A percentile compares a stretch with the other conserved stretches of the same genome.
Conservation (phyloP, 2,888 invertebrate species). For the Drosophila paramelanica region DNA sequence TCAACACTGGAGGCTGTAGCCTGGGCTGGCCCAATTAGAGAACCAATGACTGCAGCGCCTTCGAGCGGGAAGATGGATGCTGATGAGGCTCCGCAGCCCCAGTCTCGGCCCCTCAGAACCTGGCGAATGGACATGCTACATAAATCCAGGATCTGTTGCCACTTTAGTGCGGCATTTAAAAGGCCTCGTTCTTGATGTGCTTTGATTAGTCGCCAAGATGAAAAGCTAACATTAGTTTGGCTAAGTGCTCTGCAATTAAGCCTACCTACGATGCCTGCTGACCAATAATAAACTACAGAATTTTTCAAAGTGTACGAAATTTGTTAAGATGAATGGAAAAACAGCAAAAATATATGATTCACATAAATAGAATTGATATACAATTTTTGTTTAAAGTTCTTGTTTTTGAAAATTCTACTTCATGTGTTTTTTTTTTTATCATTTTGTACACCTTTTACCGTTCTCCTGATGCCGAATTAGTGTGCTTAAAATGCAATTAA, state of each 20-base stretch:
- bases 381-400: no score
- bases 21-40: slow-evolving; percentile 63
- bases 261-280: background rate
- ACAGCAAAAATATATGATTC: no score
- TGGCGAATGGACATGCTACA: slow-evolving; percentile 35
- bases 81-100: slow-evolving; percentile 65
- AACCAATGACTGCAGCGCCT: slow-evolving; percentile 60
- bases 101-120: slow-evolving; percentile 3
- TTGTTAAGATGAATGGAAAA: no score
- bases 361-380: no score
- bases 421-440: slow-evolving; percentile 11
- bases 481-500: slow-evolving; percentile 20
- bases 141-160: slow-evolving; percentile 54
- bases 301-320: background rate
- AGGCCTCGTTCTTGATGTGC: slow-evolving; percentile 60
- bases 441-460: background rate
- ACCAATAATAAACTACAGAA: background rate
- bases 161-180: slow-evolving; percentile 69
- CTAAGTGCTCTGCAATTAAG: slow-evolving; percentile 30
- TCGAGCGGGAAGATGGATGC: slow-evolving; percentile 69
- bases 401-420: background rate
- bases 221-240: slow-evolving; percentile 51
- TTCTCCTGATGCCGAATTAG: slow-evolving; percentile 25
- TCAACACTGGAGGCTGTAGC: slow-evolving; percentile 60
- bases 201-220: slow-evolving; percentile 60